These are phyloP conservation scores for Tryphoninae sp. DNA, from an alignment of 2,888 invertebrate species.

Conservation along the genomic window DNA sequence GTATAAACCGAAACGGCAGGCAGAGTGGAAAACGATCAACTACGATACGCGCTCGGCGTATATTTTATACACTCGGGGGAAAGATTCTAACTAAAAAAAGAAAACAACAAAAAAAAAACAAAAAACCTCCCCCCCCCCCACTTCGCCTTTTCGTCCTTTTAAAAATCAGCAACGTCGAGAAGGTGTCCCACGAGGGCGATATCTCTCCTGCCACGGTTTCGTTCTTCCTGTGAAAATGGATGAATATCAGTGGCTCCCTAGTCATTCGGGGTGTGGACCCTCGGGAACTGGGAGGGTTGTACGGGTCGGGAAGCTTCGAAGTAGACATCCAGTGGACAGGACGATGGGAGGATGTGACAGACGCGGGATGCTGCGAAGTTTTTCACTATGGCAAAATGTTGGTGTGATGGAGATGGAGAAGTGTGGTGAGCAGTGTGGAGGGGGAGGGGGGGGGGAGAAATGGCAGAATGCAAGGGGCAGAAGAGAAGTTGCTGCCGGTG, in stretches of 20 bases:
- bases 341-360: constrained; percentile 46
- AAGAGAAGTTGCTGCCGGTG: not conserved
- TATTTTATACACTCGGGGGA: too few relatives aligned
- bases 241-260: not conserved
- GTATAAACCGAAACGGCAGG: too few relatives aligned
- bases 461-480: not conserved
- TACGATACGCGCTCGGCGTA: too few relatives aligned
- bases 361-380: constrained; percentile 40
- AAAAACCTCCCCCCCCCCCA: too few relatives aligned
- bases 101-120: not conserved
- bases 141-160: not conserved
- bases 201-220: too few relatives aligned
- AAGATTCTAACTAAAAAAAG: not conserved
- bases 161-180: not conserved
- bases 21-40: too few relatives aligned
- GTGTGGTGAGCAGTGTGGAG: not conserved
- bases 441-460: not conserved
- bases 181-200: not conserved
- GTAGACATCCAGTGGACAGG: constrained; percentile 18
- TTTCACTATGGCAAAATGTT: constrained; percentile 27
- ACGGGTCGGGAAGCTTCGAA: not conserved
- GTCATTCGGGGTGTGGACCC: not conserved
- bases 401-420: constrained; percentile 29
- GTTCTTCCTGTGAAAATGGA: not conserved
- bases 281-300: not conserved